phyloP scores from a whole-genome alignment of 2,113 vertebrate genomes.

The Coturnix japonica region DNA sequence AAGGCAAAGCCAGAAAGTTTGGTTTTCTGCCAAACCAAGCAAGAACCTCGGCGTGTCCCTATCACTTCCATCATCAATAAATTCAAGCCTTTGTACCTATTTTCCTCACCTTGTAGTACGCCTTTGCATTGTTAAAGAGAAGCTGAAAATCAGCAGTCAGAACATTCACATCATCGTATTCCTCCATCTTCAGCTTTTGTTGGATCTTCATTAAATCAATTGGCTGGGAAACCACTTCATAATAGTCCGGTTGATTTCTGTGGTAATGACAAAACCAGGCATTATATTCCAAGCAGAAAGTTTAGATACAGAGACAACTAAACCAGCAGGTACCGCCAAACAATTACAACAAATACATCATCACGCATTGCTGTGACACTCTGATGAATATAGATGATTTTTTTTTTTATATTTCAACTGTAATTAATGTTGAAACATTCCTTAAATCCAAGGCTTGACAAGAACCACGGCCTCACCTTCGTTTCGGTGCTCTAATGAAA shows the following conservation, averaged over 20 bases:
- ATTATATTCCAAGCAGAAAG: conserved; percentile 22
- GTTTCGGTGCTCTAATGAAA: conserved; percentile 96
- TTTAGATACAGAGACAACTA: neutral
- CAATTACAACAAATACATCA: neutral
- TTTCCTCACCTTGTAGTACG: conserved; percentile 92
- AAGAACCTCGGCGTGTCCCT: neutral
- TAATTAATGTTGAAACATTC: neutral
- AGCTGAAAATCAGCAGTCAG: conserved; percentile 95
- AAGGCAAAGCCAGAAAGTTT: neutral
- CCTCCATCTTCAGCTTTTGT: conserved; percentile 99
- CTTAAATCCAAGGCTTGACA: neutral
- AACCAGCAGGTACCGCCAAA: neutral
- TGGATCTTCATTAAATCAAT: conserved; percentile 99
- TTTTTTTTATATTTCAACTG: neutral
- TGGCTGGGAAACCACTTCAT: conserved; percentile 96
- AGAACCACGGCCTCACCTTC: conserved; percentile 82
- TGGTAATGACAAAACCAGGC: conserved; percentile 35
- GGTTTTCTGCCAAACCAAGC: neutral
- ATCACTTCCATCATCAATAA: neutral
- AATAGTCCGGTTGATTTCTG: conserved; percentile 99
- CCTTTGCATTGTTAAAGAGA: conserved; percentile 95
- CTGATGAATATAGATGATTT: neutral
- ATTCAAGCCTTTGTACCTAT: neutral
- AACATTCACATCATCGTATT: conserved; percentile 96
- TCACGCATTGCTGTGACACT: neutral